Conservation (phyloP, 2,888 invertebrate species). For the Hanleya hanleyi region DNA sequence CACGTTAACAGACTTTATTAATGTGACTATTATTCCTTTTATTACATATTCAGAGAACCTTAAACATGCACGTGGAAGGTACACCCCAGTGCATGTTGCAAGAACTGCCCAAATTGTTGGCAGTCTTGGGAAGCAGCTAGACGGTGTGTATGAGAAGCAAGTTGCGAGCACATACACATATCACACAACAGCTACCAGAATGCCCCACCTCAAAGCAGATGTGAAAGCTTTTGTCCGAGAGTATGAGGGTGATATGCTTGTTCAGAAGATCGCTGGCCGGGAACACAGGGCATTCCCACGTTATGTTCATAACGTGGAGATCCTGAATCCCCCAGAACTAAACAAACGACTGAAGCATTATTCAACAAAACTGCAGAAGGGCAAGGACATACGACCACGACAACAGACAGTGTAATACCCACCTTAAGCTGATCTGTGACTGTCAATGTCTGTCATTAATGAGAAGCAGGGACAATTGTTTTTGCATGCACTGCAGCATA, state of each 20-base stretch:
- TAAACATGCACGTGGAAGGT: slow-evolving; percentile 13
- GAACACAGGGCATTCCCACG: slow-evolving; percentile 2
- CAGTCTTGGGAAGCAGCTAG: no score
- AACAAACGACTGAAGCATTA: neutral
- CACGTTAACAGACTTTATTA: no score
- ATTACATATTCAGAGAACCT: slow-evolving; percentile 15
- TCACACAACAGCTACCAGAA: neutral
- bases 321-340: neutral
- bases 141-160: neutral
- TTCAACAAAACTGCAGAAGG: neutral
- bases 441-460: no score
- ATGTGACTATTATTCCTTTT: no score
- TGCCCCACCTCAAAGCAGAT: neutral
- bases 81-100: slow-evolving; percentile 8
- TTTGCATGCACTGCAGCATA: neutral
- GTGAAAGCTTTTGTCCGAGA: slow-evolving; percentile 12
- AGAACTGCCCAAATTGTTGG: slow-evolving; percentile 6
- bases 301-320: neutral
- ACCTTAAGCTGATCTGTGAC: no score
- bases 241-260: slow-evolving; percentile 1
- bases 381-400: neutral
- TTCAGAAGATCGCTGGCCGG: neutral
- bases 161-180: neutral
- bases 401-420: no score
- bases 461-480: neutral